These are phyloP conservation scores for Scaptomyza caliginosa DNA, from an alignment of 2,888 invertebrate species.

Conservation along the genomic window DNA sequence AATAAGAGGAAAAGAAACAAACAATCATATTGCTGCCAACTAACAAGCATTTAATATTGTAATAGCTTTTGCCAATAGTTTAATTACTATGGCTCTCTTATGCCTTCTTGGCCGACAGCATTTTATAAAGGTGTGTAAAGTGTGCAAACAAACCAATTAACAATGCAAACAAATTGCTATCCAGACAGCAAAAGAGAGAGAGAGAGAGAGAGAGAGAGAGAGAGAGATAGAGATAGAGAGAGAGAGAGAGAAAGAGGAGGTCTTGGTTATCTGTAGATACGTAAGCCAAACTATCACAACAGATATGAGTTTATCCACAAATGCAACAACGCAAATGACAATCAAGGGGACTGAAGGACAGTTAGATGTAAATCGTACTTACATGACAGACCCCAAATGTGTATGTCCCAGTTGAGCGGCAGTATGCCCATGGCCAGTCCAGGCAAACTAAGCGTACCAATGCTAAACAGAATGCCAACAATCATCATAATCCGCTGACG, in stretches of 20 bases:
- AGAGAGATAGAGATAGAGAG: not conserved
- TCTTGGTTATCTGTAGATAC: not conserved
- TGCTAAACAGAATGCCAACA: conserved; percentile 88
- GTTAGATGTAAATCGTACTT: conserved; percentile 18
- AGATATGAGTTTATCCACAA: not conserved
- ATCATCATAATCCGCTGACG: conserved; percentile 88
- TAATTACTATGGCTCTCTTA: not conserved
- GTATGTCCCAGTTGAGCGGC: conserved; percentile 86
- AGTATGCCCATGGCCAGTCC: conserved; percentile 90
- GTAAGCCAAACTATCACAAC: not conserved
- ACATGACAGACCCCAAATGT: conserved; percentile 82
- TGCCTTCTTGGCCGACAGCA: too few species aligned
- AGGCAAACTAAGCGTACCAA: conserved; percentile 87
- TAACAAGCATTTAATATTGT: not conserved
- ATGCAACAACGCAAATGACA: not conserved
- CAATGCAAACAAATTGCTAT: not conserved
- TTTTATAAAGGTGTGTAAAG: too few species aligned
- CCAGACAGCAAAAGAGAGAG: not conserved
- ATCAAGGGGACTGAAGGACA: conserved; percentile 19
- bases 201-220: not conserved
- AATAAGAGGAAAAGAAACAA: not conserved
- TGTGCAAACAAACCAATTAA: not conserved
- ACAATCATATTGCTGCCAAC: not conserved
- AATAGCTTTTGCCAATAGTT: not conserved
- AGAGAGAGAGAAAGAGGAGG: not conserved